Evolutionary conservation across 1,140 invertebrate genomes (phyloP), one percentile per base, ranked within the genome.

Genomic region (Phymorhynchus buccinoides): DNA sequence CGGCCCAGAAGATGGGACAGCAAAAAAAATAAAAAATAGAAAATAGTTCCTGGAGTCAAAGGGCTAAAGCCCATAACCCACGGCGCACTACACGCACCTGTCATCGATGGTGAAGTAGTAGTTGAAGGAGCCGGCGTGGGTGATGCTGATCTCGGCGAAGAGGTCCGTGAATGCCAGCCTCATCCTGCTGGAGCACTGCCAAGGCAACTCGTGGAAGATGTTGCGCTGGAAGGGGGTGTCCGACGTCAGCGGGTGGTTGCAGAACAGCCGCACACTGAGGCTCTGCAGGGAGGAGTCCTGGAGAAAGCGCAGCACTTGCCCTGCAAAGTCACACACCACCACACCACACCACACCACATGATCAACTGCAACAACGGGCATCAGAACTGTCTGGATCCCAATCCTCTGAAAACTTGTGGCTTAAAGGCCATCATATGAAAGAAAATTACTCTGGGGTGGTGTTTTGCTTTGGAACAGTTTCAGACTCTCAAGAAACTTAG

Each of bases 271-370:
- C 12, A 98, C 96, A 88, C 95, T 95, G 39, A 95, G 95, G 1
- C 97, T 97, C 90, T 97, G 95, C 42, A 98, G 94, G 27, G 96
- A 96, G 30, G 97, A 95, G 37, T 97, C 97, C 3, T 97, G 94
- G 4, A 95, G 94, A 91, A 97, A 97, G 87, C 97, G 95, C 39
- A 98, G 90, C 80, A 94, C 93, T 94, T 95, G 96, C 83, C 96
- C 96, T 96, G 87, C 1, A 22, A 62, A 27, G 12, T 9, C 44
- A 48, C 44, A 48, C 44, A 48, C 44, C 6, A 6, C 6, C 44
- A 48, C 44, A 48, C 44, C 7, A 6, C 6, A 6, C 6, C 44
- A 48, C 44, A 48, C 44, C n/a, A n/a, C n/a, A n/a, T n/a, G n/a
- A n/a, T n/a, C n/a, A n/a, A n/a, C n/a, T n/a, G n/a, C n/a, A n/a